These are phyloP conservation scores for Lutjanus erythropterus DNA, from an alignment of 2,113 vertebrate genomes.

Conservation along the genomic window DNA sequence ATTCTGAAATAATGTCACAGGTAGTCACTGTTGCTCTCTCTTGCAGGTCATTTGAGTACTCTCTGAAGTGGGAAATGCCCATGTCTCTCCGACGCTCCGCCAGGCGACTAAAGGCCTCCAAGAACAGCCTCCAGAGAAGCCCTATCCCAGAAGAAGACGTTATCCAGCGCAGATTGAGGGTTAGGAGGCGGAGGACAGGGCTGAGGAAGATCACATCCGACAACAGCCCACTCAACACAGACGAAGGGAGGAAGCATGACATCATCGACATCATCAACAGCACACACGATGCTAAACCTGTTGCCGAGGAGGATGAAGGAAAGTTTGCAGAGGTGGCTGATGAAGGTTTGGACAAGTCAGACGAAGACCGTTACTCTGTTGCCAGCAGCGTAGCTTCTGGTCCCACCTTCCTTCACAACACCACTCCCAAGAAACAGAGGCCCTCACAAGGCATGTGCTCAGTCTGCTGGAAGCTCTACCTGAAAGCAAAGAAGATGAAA, in stretches of 20 bases:
- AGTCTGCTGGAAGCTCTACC: slow-evolving; percentile 55
- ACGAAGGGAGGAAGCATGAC: not conserved
- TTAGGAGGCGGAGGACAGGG: not conserved
- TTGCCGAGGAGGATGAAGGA: not conserved
- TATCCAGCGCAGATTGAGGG: not conserved
- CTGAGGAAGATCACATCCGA: not conserved
- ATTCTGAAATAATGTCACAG: not conserved
- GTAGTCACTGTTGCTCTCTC: not conserved
- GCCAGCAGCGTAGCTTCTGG: slow-evolving; percentile 62
- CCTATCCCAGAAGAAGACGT: not conserved
- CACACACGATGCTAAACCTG: accelerated
- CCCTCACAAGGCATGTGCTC: slow-evolving; percentile 41
- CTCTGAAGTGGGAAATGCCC: slow-evolving; percentile 25
- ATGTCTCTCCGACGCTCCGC: slow-evolving; percentile 40
- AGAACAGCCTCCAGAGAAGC: slow-evolving; percentile 10
- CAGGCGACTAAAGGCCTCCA: slow-evolving; percentile 3
- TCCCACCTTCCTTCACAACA: not conserved
- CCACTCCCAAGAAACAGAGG: not conserved
- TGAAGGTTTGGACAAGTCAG: slow-evolving; percentile 6
- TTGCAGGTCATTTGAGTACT: slow-evolving; percentile 60
- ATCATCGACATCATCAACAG: slow-evolving; percentile 44
- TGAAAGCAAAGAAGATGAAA: slow-evolving; percentile 60
- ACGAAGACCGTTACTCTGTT: slow-evolving; percentile 21
- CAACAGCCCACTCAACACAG: accelerated
- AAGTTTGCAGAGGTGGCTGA: not conserved